Conservation (phyloP, 2,888 invertebrate genomes). For the Agrochola lota region DNA sequence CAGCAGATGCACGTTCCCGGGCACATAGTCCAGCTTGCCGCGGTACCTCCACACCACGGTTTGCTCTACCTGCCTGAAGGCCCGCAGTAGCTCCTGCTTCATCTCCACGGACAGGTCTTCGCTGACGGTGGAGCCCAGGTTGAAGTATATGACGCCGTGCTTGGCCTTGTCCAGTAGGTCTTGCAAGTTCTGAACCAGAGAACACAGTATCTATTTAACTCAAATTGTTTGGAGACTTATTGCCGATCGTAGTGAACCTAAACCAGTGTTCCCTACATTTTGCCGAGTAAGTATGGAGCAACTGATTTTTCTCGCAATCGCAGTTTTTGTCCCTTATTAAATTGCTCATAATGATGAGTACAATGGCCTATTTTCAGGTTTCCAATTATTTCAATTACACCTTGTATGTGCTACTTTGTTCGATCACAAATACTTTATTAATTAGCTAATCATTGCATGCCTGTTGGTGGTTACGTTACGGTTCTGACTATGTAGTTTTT, state of each 20-base stretch:
- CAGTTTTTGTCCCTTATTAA: no score
- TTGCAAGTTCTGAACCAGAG: slow-evolving; percentile 76
- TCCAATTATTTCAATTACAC: background rate
- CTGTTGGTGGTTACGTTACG: slow-evolving; percentile 1
- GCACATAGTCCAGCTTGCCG: slow-evolving; percentile 71
- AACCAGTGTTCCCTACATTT: background rate
- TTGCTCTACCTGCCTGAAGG: slow-evolving; percentile 82
- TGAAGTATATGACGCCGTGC: slow-evolving; percentile 85
- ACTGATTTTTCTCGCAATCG: no score
- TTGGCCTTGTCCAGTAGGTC: slow-evolving; percentile 78
- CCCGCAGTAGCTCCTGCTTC: slow-evolving; percentile 75
- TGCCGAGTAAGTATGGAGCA: background rate
- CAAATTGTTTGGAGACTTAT: background rate
- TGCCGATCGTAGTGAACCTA: no score
- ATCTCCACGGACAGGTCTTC: slow-evolving; percentile 74
- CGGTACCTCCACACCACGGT: slow-evolving; percentile 83
- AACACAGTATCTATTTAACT: background rate
- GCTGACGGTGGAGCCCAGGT: slow-evolving; percentile 81
- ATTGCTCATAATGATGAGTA: no score
- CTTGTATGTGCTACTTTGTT: no score
- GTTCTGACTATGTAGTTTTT: slow-evolving; percentile 4
- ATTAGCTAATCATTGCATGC: slow-evolving; percentile 6
- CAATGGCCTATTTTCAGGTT: background rate
- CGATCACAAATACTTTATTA: background rate
- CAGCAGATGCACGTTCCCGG: slow-evolving; percentile 81